phyloP scores from a whole-genome alignment of 2,888 invertebrate species.

The Clepsis dumicolana region DNA sequence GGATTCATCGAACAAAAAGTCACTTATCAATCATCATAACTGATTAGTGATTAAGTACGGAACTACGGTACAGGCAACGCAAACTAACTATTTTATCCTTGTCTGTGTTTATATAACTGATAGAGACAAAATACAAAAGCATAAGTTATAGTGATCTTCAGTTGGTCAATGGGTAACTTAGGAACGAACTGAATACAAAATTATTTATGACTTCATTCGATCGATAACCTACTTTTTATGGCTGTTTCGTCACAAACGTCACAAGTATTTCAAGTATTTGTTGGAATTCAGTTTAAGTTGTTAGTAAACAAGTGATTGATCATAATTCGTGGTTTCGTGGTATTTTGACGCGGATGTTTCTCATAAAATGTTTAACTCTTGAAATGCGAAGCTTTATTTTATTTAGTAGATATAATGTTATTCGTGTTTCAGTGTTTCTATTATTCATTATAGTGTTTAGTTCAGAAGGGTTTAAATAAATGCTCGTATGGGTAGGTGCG shows the following conservation, averaged over 20 bases:
- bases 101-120: neutral
- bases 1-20: neutral
- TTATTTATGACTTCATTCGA: constrained; percentile 29
- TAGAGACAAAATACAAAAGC: neutral
- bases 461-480: too few relatives aligned
- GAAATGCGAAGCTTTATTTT: too few relatives aligned
- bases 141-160: neutral
- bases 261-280: too few relatives aligned
- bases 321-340: neutral
- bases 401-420: too few relatives aligned
- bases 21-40: neutral
- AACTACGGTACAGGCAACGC: neutral
- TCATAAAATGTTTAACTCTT: too few relatives aligned
- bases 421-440: too few relatives aligned
- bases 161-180: constrained; percentile 31
- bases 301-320: constrained; percentile 1
- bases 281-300: constrained; percentile 11
- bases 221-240: constrained; percentile 31
- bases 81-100: neutral
- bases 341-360: neutral
- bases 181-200: constrained; percentile 29
- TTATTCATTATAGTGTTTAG: too few relatives aligned
- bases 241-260: constrained; percentile 23
- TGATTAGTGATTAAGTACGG: neutral
- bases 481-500: too few relatives aligned